Evolutionary conservation across 1,140 invertebrate species (phyloP).

Genomic region (Rhagoletis pomonella): DNA sequence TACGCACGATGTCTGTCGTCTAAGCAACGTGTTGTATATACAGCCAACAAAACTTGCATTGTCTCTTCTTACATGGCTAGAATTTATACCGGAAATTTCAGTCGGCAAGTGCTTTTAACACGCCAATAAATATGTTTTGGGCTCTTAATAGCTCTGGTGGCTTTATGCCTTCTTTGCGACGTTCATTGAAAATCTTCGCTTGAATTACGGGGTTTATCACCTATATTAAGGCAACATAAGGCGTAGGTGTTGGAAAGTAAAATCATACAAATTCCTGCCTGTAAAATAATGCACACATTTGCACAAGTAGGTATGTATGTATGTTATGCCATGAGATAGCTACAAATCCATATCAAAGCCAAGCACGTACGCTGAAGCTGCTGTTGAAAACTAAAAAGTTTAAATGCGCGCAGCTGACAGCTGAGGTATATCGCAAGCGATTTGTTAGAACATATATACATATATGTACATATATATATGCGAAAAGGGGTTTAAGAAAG

Average conservation of each 20-base stretch:
- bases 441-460: background rate
- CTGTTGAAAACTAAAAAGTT: background rate
- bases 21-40: too few species aligned
- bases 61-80: background rate
- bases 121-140: constrained; percentile 2
- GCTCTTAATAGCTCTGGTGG: constrained; percentile 20
- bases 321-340: too few species aligned
- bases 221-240: background rate
- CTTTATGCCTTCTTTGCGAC: constrained; percentile 21
- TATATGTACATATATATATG: too few species aligned
- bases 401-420: background rate
- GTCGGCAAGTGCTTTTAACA: background rate
- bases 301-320: background rate
- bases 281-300: background rate
- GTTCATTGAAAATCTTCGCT: constrained; percentile 8
- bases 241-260: background rate
- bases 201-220: background rate
- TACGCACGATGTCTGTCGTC: too few species aligned
- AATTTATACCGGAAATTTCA: background rate
- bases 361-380: background rate
- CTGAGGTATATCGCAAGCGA: background rate
- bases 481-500: too few species aligned
- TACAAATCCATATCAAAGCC: background rate
- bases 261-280: background rate
- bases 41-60: too few species aligned